Base-by-base conservation (phyloP, 2,797 vertebrate genomes). In the Falco peregrinus region DNA sequence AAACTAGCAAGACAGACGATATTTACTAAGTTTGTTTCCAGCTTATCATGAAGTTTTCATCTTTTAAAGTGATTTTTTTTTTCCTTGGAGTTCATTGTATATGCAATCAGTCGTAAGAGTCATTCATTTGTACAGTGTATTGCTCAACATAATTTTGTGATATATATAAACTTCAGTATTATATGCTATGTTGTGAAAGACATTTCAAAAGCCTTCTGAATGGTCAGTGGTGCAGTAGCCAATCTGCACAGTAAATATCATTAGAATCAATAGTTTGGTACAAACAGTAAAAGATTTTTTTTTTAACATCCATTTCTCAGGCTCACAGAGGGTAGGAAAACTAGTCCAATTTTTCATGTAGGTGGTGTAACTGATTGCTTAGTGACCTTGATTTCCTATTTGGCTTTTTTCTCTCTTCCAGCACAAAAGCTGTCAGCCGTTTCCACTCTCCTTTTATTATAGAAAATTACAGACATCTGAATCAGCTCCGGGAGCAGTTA, bases 391-490 rank as follows among this genome's bases (percentile, higher is more conserved):
- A 87, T 96, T 92, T 96, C 69, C 60, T 96, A n/a, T 95, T 95
- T 96, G 82, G 61, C 93, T 96, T 96, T 95, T 96, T 14, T 61
- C 39, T 83, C 29, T 85, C 43, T 93, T 96, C 47, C 96, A 99
- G 99, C 94, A 99, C 99, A 91, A 99, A 99, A 96, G 96, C 98
- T 47, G 98, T 99, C 93, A 98, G 99, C 96, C 99, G 99, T 96
- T 99, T 99, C 98, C 99, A 99, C 96, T 98, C 99, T 90, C 99
- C 99, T 37, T 99, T 99, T 93, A 94, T 99, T 91, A 98, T 98
- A 39, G 98, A 99, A 95, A 98, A 98, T 97, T 98, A 98, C 97
- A 97, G 97, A 90, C 97, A 94, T 89, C 98, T 99, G 97, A 98
- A 98, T 97, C 99, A 98, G 97, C 99, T 99, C 85, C 98, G 98